Base-by-base conservation (phyloP, 2,888 invertebrate species). In the Quadroppia sp. region DNA sequence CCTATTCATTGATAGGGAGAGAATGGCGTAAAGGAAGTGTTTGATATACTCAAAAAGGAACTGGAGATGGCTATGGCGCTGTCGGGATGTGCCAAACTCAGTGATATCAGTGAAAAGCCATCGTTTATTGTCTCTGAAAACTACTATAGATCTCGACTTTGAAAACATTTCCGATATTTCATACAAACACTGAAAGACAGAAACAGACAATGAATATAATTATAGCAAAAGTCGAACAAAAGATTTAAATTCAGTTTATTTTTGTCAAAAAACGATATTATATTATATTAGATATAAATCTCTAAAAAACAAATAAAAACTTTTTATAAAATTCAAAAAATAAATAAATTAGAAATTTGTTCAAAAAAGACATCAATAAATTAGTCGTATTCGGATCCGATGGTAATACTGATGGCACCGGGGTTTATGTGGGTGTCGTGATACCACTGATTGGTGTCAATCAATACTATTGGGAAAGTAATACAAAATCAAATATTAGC, bases 361-460 rank as follows among this genome's bases (percentile, higher is more conserved):
- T n/a, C 6, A 25, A 53, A 53, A 25, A 1, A 23, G 15, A 53
- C 25, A 25, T 23, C 25, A 20, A 6, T 25, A 2, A 56, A 23
- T 84, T 85, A 90, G 79, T 94, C 94, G 83, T 94, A 94, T 82
- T 94, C 94, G 0, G 94, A 94, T 79, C 94, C 93, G 75, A 94
- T 88, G 17, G 93, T 92, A 59, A 94, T 85, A 78, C 93, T 92
- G 79, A 94, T 89, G 80, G 90, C 88, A 7, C 90, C 89, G 77
- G 45, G 88, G 64, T 89, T 87, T 74, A 94, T 90, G 78, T 86
- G 88, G 48, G 94, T 94, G 71, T 90, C 88, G 82, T 94, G 94
- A 82, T 94, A 94, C 94, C 94, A 95, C 76, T 91, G 86, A 79
- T 94, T 88, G 0, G 94, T 94, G 81, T 95, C 94, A 72, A 94